Evolutionary conservation across 1,140 invertebrate genomes (phyloP), one percentile per base, ranked within the genome.

Genomic region (Bradynema listronoti): DNA sequence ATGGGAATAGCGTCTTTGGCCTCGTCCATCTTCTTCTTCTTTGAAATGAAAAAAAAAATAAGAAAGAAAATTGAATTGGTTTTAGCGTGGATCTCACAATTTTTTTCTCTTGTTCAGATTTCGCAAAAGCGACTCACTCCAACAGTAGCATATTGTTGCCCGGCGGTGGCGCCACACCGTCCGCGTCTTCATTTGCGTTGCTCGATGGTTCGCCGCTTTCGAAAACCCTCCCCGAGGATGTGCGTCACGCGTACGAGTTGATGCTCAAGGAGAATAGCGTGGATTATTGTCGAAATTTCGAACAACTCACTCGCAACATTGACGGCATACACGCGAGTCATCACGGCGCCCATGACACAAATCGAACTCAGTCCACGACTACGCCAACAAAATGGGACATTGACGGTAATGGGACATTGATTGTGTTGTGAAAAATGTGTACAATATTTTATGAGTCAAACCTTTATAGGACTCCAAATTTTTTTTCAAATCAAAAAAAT

Each of bases 251-350:
- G 4, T 68, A 27, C 24, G 61, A 63, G 14, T 47, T 61, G 30
- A 67, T 65, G 54, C 25, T 68, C 4, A 50, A 69, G 19, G 34
- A 65, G 30, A 66, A 51, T 52, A 62, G 47, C 34, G 29, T 66
- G 4, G 57, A 69, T 36, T 69, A 64, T 60, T 68, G 64, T 60
- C 43, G 58, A 4, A 36, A 69, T 29, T 66, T 63, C 16, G 66
- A 69, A n/a, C 27, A 70, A 27, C 36, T 65, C 19, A 29, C 42
- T n/a, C 22, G 42, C 19, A 43, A 51, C 19, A 11, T 51, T 14
- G 19, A 19, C 6, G 27, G 19, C 9, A 43, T 43, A 3, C 42
- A 43, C 42, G 27, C 22, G 27, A n/a, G n/a, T n/a, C n/a, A n/a
- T n/a, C n/a, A n/a, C n/a, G n/a, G n/a, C n/a, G n/a, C n/a, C n/a